Base-by-base conservation (phyloP, 2,888 invertebrate genomes). In the Sceliomorpha sp. region DNA sequence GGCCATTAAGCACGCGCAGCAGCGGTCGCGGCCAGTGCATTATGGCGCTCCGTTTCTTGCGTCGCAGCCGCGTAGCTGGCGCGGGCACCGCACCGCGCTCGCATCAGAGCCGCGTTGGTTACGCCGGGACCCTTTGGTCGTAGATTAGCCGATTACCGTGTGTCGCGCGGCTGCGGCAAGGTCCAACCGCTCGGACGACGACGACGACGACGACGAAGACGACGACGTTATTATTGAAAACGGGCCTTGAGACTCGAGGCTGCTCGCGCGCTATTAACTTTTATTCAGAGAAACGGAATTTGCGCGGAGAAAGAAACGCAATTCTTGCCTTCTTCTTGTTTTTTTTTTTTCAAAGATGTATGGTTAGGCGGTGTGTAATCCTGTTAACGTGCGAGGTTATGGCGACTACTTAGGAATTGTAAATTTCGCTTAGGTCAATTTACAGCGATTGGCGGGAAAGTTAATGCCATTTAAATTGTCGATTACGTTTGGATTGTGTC, bases 121-220 rank as follows among this genome's bases (percentile, higher is more conserved):
- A 62, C 58, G 62, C 66, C 58, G 56, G 66, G 26, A 10, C 63
- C 45, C 45, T 53, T 40, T 42, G 40, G 32, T 47, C 47, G 27
- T 63, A 47, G 55, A 62, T 71, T 71, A 63, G 48, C 51, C 71
- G 63, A 71, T 71, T 71, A 67, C 50, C 50, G 44, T 63, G 55
- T 45, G 55, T 67, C 58, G 71, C 45, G 44, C 20, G n/a, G 27
- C n/a, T n/a, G n/a, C 29, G 39, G 27, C 31, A 36, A 36, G 36
- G 9, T 44, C 24, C 48, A 15, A 47, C 53, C 17, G 13, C 2
- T 4, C 14, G n/a, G n/a, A n/a, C n/a, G n/a, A n/a, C n/a, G n/a
- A n/a, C n/a, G n/a, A n/a, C n/a, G n/a, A n/a, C n/a, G n/a, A n/a
- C n/a, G n/a, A n/a, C n/a, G n/a, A n/a, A n/a, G n/a, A n/a, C n/a